Conservation (phyloP, 2,113 vertebrate species). For the Thamnophis sirtalis region DNA sequence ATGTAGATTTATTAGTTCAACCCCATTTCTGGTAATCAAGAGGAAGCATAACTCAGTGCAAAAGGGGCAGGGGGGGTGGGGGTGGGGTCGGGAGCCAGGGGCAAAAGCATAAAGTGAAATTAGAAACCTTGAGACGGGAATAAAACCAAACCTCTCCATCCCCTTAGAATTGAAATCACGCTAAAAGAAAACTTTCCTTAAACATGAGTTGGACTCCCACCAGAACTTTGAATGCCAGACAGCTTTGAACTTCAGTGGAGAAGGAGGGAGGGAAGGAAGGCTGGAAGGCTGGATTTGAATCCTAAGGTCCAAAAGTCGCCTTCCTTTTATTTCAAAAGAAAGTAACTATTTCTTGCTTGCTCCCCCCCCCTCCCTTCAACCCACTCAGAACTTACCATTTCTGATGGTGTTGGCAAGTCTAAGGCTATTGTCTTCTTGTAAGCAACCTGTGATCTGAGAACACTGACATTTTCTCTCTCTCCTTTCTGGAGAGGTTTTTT, state of each 20-base stretch:
- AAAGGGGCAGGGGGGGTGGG: slow-evolving; percentile 17
- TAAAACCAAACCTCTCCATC: not conserved
- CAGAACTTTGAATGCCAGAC: slow-evolving; percentile 13
- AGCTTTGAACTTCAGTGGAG: not conserved
- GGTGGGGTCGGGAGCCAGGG: not conserved
- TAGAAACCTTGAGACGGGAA: slow-evolving; percentile 29
- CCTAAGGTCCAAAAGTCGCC: not conserved
- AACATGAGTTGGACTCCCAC: slow-evolving; percentile 4
- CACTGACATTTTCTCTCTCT: not conserved
- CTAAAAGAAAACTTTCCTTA: slow-evolving; percentile 5
- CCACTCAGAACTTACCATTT: not conserved
- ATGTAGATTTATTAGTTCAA: slow-evolving; percentile 44
- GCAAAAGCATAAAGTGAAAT: slow-evolving; percentile 24
- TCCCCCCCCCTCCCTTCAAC: not conserved
- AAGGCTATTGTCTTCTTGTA: not conserved
- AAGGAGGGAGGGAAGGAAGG: not conserved
- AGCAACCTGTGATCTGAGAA: not conserved
- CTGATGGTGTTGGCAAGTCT: not conserved
- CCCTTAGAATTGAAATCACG: not conserved
- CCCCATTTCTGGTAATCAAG: slow-evolving; percentile 29
- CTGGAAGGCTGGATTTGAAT: not conserved
- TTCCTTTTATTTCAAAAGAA: not conserved
- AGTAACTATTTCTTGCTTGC: not conserved
- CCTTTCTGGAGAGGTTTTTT: not conserved
- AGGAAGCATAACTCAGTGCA: slow-evolving; percentile 29